phyloP scores from a whole-genome alignment of 2,797 vertebrate species.

The Adrianichthys oophorus region DNA sequence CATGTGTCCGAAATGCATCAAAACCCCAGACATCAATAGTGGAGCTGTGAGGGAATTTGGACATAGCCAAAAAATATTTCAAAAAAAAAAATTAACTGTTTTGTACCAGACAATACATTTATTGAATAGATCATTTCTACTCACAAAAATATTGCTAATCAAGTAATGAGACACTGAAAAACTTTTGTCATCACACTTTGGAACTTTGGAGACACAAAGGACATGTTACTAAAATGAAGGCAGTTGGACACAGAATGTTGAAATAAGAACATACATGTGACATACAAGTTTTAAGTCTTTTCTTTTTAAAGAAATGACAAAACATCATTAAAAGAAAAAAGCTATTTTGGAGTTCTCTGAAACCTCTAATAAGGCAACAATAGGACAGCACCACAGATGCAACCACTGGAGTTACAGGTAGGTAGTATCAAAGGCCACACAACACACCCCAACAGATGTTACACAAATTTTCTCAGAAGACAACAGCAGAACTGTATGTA shows the following conservation, averaged over 20 bases:
- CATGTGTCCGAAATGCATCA: too few relatives aligned
- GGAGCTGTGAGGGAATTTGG: background rate
- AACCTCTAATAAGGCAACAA: slow-evolving; percentile 71
- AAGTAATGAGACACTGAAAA: slow-evolving; percentile 32
- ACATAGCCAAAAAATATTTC: background rate
- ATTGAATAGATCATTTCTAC: slow-evolving; percentile 54
- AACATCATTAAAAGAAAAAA: slow-evolving; percentile 57
- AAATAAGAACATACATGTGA: slow-evolving; percentile 63
- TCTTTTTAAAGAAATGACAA: slow-evolving; percentile 34
- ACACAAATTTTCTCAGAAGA: slow-evolving; percentile 52
- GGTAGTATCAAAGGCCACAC: slow-evolving; percentile 70
- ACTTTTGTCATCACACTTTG: slow-evolving; percentile 30
- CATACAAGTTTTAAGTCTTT: slow-evolving; percentile 49
- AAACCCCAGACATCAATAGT: background rate
- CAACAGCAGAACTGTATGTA: slow-evolving; percentile 42
- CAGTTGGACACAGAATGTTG: slow-evolving; percentile 57
- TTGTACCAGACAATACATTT: slow-evolving; percentile 44
- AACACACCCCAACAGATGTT: slow-evolving; percentile 29
- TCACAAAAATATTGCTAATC: slow-evolving; percentile 50
- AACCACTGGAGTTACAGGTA: slow-evolving; percentile 65
- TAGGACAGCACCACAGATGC: slow-evolving; percentile 74
- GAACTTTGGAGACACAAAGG: slow-evolving; percentile 37
- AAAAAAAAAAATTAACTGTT: slow-evolving; percentile 2
- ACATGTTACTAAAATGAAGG: slow-evolving; percentile 44
- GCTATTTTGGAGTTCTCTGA: slow-evolving; percentile 58